These are phyloP conservation scores for Psix sp. DNA, from an alignment of 1,140 invertebrate species.

Conservation along the genomic window DNA sequence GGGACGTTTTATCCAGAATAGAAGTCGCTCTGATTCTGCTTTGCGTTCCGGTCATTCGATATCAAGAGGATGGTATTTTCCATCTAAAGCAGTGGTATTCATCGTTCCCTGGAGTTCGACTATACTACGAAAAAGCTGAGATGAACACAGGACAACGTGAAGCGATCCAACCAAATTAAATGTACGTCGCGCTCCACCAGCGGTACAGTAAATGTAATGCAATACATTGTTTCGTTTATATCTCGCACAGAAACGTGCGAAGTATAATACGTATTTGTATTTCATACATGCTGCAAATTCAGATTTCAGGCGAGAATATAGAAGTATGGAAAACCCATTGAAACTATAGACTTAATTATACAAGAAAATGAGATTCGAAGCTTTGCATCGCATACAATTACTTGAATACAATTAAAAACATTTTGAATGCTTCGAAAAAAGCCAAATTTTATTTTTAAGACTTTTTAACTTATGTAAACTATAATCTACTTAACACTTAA, in stretches of 20 bases:
- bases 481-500: no score
- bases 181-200: constrained; percentile 46
- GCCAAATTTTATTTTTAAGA: no score
- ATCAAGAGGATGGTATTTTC: constrained; percentile 55
- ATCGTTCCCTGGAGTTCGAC: constrained; percentile 57
- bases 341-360: constrained; percentile 55
- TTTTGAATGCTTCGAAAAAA: no score
- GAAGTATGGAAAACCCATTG: constrained; percentile 39
- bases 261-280: constrained; percentile 58
- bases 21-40: constrained; percentile 54
- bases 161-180: constrained; percentile 67
- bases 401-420: not conserved
- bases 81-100: constrained; percentile 57
- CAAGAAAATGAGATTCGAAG: constrained; percentile 57
- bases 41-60: constrained; percentile 52
- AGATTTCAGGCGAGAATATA: constrained; percentile 22
- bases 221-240: constrained; percentile 57
- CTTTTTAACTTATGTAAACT: no score
- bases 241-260: constrained; percentile 39
- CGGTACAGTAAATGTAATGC: constrained; percentile 52
- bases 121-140: constrained; percentile 27
- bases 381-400: constrained; percentile 32
- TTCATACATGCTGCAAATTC: constrained; percentile 33
- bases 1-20: constrained; percentile 43
- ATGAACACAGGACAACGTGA: constrained; percentile 56